phyloP scores from a whole-genome alignment of 2,888 invertebrate genomes.

The Rotaria magnacalcarata region DNA sequence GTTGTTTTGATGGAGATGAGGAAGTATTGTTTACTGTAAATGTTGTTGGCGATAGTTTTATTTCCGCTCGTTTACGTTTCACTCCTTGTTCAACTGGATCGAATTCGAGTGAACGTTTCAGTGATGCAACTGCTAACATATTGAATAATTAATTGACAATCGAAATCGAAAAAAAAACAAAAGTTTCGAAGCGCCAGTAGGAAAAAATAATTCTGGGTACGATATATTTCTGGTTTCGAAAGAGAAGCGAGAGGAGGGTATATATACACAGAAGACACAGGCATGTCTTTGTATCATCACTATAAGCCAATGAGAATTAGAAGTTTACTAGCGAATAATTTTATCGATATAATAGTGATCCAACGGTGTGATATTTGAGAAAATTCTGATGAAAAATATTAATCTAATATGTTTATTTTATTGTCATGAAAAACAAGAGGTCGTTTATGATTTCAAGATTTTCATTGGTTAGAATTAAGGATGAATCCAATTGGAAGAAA shows the following conservation, averaged over 20 bases:
- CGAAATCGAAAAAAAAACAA: not conserved
- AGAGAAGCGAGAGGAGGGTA: not conserved
- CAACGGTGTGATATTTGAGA: no score
- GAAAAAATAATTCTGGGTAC: not conserved
- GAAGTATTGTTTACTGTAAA: not conserved
- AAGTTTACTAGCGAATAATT: not conserved
- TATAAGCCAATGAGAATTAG: not conserved
- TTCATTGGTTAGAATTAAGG: not conserved
- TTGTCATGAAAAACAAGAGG: not conserved
- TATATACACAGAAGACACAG: not conserved
- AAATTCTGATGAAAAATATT: no score
- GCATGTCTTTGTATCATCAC: not conserved
- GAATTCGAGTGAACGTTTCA: slow-evolving; percentile 9
- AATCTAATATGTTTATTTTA: not conserved
- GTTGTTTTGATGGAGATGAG: not conserved
- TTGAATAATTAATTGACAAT: not conserved
- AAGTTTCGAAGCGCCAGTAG: not conserved
- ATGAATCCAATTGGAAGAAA: not conserved
- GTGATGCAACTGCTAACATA: slow-evolving; percentile 24
- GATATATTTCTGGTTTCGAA: not conserved
- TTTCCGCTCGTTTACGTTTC: slow-evolving; percentile 6
- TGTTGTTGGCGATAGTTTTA: not conserved
- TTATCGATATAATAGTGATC: not conserved
- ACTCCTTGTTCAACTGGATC: slow-evolving; percentile 16
- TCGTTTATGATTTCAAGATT: not conserved